These are phyloP conservation scores for Quadriops clusia DNA, from an alignment of 2,888 invertebrate species.

Conservation along the genomic window DNA sequence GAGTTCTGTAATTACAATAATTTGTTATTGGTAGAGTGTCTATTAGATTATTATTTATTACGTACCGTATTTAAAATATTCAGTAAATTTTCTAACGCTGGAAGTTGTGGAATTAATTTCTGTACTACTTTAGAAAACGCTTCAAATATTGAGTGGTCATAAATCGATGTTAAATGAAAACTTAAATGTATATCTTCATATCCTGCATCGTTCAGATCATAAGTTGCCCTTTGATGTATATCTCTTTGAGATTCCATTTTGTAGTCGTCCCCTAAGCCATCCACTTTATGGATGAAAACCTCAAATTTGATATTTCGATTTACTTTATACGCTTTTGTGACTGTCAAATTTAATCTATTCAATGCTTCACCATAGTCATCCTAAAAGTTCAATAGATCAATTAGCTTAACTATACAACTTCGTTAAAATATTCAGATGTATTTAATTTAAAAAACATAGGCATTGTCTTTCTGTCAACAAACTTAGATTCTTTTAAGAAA, in stretches of 20 bases:
- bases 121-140: slow-evolving; percentile 99
- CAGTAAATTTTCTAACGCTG: slow-evolving; percentile 91
- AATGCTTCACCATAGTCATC: slow-evolving; percentile 97
- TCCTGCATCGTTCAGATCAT: slow-evolving; percentile 80
- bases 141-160: slow-evolving; percentile 99
- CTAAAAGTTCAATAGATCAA: slow-evolving; percentile 41
- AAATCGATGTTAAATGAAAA: slow-evolving; percentile 96
- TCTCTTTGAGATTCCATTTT: slow-evolving; percentile 99
- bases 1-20: slow-evolving; percentile 66
- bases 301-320: slow-evolving; percentile 96
- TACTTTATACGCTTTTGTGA: slow-evolving; percentile 89
- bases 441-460: no score
- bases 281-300: slow-evolving; percentile 98
- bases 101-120: slow-evolving; percentile 93
- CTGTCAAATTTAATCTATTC: slow-evolving; percentile 82
- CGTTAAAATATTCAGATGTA: no score
- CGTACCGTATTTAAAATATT: slow-evolving; percentile 95
- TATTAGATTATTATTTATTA: no score
- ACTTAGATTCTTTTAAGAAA: no score
- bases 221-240: slow-evolving; percentile 92
- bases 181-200: slow-evolving; percentile 80
- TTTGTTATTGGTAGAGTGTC: neutral
- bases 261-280: slow-evolving; percentile 96
- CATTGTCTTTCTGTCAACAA: no score
- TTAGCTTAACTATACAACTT: no score